phyloP scores from a whole-genome alignment of 2,113 vertebrate species.

The Furnarius figulus region DNA sequence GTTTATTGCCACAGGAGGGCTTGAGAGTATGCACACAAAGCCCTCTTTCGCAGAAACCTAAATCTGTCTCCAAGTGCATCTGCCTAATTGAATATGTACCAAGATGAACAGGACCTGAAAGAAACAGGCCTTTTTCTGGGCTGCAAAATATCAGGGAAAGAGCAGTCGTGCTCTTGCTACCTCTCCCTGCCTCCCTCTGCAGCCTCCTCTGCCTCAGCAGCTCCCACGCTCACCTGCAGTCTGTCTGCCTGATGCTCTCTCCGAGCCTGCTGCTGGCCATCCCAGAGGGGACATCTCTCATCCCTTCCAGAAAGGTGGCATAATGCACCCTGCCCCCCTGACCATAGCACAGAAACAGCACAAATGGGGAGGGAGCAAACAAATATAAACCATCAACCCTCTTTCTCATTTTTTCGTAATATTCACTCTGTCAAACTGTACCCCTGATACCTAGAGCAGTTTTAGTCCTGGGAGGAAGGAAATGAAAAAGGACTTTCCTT shows the following conservation, averaged over 20 bases:
- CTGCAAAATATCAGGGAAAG: background rate
- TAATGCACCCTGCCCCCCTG: background rate
- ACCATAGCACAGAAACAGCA: background rate
- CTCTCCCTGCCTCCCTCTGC: rapidly evolving
- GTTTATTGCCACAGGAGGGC: background rate
- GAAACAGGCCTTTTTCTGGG: background rate
- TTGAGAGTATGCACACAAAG: background rate
- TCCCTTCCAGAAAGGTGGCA: rapidly evolving
- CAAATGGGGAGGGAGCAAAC: background rate
- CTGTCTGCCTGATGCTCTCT: background rate
- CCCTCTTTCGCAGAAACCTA: background rate
- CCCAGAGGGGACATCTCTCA: background rate
- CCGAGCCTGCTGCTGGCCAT: rapidly evolving
- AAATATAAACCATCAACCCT: background rate
- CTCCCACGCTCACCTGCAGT: rapidly evolving
- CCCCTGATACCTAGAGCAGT: background rate
- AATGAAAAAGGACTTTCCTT: background rate
- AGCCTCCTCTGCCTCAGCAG: background rate
- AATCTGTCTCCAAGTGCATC: background rate
- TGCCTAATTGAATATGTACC: background rate
- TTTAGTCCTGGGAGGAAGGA: background rate
- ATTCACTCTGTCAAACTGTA: background rate
- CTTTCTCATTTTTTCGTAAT: background rate
- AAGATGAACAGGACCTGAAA: background rate
- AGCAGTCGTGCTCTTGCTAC: background rate